Evolutionary conservation across 2,888 invertebrate genomes (phyloP).

Genomic region (Rotaria socialis): DNA sequence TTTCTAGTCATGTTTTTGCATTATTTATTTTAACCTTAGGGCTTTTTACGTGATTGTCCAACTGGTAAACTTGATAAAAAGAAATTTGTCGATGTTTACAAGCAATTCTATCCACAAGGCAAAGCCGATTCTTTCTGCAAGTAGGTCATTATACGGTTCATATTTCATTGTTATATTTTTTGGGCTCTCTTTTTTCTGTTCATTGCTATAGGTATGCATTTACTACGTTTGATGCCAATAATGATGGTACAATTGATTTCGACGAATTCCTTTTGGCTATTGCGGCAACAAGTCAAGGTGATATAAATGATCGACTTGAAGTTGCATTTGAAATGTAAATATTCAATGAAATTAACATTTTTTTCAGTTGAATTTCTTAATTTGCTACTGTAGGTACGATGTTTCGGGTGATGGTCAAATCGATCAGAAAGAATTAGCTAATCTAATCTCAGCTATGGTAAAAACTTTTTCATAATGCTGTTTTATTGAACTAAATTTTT

Average conservation of each 20-base stretch:
- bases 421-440: conserved; percentile 44
- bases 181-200: no score
- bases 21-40: background rate
- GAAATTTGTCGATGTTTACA: conserved; percentile 45
- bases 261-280: background rate
- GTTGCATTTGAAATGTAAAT: conserved; percentile 33
- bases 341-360: background rate
- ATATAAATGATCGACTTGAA: conserved; percentile 1
- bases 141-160: background rate
- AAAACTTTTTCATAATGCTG: background rate
- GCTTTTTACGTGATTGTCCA: conserved; percentile 9
- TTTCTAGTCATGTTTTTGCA: background rate
- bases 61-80: conserved; percentile 36
- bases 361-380: no score
- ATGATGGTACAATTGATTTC: conserved; percentile 6
- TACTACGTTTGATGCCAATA: background rate
- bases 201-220: background rate
- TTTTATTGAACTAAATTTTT: background rate
- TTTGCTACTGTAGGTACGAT: no score
- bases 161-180: no score
- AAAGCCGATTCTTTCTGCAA: conserved; percentile 45
- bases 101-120: conserved; percentile 46
- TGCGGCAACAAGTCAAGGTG: conserved; percentile 10
- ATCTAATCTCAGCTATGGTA: conserved; percentile 43
- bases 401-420: conserved; percentile 41